A percentile compares a stretch with the other conserved stretches of the same genome.
Conservation (phyloP, 1,140 invertebrate genomes). For the Listronotus bonariensis region DNA sequence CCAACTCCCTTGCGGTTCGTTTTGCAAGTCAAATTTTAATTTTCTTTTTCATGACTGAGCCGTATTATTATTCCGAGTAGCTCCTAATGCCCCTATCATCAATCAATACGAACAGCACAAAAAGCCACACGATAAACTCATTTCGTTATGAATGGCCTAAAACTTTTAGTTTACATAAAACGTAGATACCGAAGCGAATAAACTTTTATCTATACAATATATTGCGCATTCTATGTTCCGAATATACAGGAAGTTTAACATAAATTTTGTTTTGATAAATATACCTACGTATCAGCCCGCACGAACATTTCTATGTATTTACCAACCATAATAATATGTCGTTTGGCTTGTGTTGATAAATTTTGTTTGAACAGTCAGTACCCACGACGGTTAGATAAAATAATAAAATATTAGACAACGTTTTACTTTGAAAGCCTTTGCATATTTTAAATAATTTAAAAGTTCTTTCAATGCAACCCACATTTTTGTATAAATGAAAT, state of each 20-base stretch:
- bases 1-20: neutral
- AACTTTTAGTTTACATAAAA: constrained; percentile 37
- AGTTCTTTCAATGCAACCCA: too few species aligned
- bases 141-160: constrained; percentile 36
- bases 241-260: constrained; percentile 36
- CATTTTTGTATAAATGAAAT: too few species aligned
- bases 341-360: constrained; percentile 24
- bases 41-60: constrained; percentile 26
- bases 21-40: constrained; percentile 30
- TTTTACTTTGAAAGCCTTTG: too few species aligned
- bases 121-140: constrained; percentile 33
- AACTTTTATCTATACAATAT: constrained; percentile 36
- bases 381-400: neutral
- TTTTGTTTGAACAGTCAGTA: constrained; percentile 30
- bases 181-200: constrained; percentile 24
- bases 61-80: constrained; percentile 26
- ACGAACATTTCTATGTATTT: constrained; percentile 33
- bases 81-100: constrained; percentile 30
- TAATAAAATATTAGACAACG: too few species aligned
- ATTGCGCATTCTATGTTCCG: constrained; percentile 29
- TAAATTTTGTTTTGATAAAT: constrained; percentile 38
- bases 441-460: too few species aligned
- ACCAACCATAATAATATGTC: constrained; percentile 25
- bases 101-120: constrained; percentile 33
- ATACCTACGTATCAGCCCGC: constrained; percentile 30